A percentile compares a stretch with the other conserved stretches of the same genome.
phyloP scores from a whole-genome alignment of 2,888 invertebrate genomes.

The Meganola albula region DNA sequence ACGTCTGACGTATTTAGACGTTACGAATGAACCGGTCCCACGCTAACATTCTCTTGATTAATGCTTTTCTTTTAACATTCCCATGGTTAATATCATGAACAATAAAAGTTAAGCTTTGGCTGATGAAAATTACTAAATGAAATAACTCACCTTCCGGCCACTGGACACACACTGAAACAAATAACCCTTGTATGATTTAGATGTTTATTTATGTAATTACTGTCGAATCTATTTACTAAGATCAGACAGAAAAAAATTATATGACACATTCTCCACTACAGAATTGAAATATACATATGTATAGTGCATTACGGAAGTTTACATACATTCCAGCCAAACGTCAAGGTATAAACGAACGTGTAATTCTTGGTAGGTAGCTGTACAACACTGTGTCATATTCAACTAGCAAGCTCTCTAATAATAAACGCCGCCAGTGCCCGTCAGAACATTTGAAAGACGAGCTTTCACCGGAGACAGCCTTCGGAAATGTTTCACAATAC shows the following conservation, averaged over 20 bases:
- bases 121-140: no score
- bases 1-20: no score
- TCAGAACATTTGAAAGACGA: slow-evolving; percentile 43
- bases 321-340: slow-evolving; percentile 63
- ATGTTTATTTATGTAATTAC: no score
- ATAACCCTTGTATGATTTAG: slow-evolving; percentile 15
- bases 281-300: slow-evolving; percentile 48
- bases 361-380: slow-evolving; percentile 31
- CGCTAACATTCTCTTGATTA: no score
- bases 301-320: slow-evolving; percentile 60
- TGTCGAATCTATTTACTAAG: no score
- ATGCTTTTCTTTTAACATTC: no score
- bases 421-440: slow-evolving; percentile 47
- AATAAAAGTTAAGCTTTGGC: no score
- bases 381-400: slow-evolving; percentile 38
- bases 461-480: slow-evolving; percentile 58
- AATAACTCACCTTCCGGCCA: slow-evolving; percentile 95
- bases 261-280: slow-evolving; percentile 67
- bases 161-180: slow-evolving; percentile 92
- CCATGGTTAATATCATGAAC: no score
- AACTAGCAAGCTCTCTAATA: slow-evolving; percentile 63
- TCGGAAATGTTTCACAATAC: slow-evolving; percentile 10
- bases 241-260: slow-evolving; percentile 51
- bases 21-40: no score
- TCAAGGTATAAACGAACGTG: slow-evolving; percentile 41